phyloP scores from a whole-genome alignment of 2,797 vertebrate species.

The Bufotes viridis region DNA sequence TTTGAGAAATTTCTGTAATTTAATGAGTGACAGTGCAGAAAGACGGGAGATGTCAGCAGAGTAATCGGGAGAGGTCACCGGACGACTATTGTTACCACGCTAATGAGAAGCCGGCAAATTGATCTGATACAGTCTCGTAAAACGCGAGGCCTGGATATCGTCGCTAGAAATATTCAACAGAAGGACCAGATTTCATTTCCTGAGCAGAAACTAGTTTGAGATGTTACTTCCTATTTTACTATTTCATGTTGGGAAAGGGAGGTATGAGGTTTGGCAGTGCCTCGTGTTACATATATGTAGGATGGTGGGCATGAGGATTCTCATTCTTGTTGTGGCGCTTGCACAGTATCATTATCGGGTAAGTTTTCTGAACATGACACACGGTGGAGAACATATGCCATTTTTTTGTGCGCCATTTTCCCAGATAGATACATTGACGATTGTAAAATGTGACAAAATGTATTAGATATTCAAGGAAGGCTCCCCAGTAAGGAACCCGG shows the following conservation, averaged over 20 bases:
- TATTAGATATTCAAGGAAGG: no score
- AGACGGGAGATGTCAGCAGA: slow-evolving; percentile 22
- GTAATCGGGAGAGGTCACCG: slow-evolving; percentile 27
- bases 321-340: no score
- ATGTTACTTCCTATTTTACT: not conserved
- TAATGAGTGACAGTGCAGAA: slow-evolving; percentile 8
- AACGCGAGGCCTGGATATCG: not conserved
- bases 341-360: no score
- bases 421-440: no score
- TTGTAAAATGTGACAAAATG: no score
- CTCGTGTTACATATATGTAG: no score
- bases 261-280: not conserved
- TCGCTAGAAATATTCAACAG: not conserved
- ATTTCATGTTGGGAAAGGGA: not conserved
- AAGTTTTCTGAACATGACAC: no score
- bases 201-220: not conserved
- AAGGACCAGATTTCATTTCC: not conserved
- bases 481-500: no score
- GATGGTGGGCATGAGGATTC: no score
- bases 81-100: slow-evolving; percentile 21
- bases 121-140: not conserved
- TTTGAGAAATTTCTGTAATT: slow-evolving; percentile 37
- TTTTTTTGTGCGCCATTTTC: no score
- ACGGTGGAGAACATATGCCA: no score
- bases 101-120: slow-evolving; percentile 26